Percentiles rank a stretch among this genome's conserved stretches.
These are phyloP conservation scores for Lysandra bellargus DNA, from an alignment of 2,888 invertebrate genomes.

Conservation along the genomic window DNA sequence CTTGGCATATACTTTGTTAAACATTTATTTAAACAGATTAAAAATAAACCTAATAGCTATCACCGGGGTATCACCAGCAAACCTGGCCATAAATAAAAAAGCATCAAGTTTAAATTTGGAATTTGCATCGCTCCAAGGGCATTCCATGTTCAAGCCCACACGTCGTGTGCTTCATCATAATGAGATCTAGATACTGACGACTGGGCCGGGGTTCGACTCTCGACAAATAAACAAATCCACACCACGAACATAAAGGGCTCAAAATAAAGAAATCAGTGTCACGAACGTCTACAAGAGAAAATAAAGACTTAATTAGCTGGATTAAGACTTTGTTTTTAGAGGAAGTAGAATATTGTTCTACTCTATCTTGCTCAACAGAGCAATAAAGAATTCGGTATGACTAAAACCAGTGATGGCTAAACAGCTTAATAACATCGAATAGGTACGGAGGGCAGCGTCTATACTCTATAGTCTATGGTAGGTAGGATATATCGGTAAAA, in stretches of 20 bases:
- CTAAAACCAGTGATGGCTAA: background rate
- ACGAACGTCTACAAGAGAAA: background rate
- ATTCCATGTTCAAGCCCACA: background rate
- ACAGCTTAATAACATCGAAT: too few species aligned
- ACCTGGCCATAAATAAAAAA: background rate
- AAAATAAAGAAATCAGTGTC: background rate
- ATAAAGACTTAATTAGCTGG: background rate
- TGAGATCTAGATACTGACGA: conserved; percentile 7
- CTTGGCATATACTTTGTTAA: too few species aligned
- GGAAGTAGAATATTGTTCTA: too few species aligned
- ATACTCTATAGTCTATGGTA: too few species aligned
- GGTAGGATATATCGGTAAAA: too few species aligned
- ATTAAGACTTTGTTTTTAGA: background rate
- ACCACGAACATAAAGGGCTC: background rate
- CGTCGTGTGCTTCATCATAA: background rate
- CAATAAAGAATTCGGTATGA: background rate
- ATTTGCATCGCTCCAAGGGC: conserved; percentile 17
- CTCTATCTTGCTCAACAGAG: background rate
- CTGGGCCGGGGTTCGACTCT: background rate
- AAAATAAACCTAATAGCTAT: too few species aligned
- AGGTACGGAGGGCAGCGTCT: too few species aligned
- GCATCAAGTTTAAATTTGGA: background rate
- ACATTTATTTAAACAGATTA: too few species aligned
- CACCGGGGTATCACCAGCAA: background rate
- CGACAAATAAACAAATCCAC: conserved; percentile 1